These are phyloP conservation scores for Heliconius charithonia DNA, from an alignment of 2,888 invertebrate species.

Conservation along the genomic window DNA sequence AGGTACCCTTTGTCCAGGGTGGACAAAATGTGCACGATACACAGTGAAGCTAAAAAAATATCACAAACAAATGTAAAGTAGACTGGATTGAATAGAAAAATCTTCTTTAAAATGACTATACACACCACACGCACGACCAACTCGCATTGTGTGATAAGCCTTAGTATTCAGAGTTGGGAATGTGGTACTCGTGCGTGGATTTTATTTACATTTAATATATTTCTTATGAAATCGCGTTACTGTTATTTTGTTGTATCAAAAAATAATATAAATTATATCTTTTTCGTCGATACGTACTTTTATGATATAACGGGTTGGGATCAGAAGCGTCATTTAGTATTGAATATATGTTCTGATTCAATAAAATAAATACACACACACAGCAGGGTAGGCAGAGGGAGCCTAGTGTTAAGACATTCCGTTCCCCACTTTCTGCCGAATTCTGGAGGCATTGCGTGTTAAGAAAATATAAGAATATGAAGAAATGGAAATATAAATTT, in stretches of 20 bases:
- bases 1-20: too few relatives aligned
- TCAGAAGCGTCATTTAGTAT: not conserved
- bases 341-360: too few relatives aligned
- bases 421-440: too few relatives aligned
- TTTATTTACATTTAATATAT: slow-evolving; percentile 34
- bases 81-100: slow-evolving; percentile 19
- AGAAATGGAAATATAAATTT: too few relatives aligned
- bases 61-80: not conserved
- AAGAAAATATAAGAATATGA: too few relatives aligned
- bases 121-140: slow-evolving; percentile 25
- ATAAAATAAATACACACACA: too few relatives aligned
- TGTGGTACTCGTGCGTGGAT: slow-evolving; percentile 23
- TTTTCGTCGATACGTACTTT: not conserved
- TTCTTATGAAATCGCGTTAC: slow-evolving; percentile 25
- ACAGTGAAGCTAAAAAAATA: not conserved
- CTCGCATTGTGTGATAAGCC: slow-evolving; percentile 28
- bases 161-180: slow-evolving; percentile 22
- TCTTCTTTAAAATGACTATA: slow-evolving; percentile 30
- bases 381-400: too few relatives aligned
- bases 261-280: not conserved
- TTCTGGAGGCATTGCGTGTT: too few relatives aligned
- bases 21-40: too few relatives aligned
- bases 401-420: too few relatives aligned
- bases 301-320: not conserved
- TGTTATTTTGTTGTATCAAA: slow-evolving; percentile 8